Evolutionary conservation across 2,113 vertebrate genomes (phyloP), one percentile per base, ranked within the genome.

Genomic region (Chaetura pelagica): DNA sequence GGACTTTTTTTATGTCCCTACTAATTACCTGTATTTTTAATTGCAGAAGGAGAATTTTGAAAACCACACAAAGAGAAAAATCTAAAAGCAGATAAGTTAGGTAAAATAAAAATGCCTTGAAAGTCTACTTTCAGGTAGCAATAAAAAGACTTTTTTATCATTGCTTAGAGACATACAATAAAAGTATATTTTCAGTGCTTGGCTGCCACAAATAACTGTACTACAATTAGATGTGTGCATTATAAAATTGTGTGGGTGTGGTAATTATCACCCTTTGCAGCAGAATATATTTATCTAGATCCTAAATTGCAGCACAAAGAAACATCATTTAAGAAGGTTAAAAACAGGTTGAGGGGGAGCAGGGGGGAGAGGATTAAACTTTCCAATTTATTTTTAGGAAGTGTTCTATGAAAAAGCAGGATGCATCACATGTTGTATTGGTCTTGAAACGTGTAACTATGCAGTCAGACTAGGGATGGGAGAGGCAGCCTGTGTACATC

Each of bases 191-290:
- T 97, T 95, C 82, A 84, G 96, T 94, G 74, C 84, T 73, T 94
- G 86, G 71, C 72, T 96, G 93, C 94, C 91, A 87, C 92, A 97
- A 97, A 96, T 97, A 97, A 88, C 96, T 74, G 89, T 86, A 80
- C 93, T 96, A 96, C 93, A 97, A 97, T 96, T 97, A 97, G 94
- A 95, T 82, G 92, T 96, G 87, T 92, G 59, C 93, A 93, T 96
- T 96, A 95, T 96, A 97, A 97, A 97, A 95, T 86, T 61, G 87
- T 88, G 95, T 91, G 85, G 94, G 94, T 0, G 62, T 94, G 93
- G 97, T 97, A 98, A 97, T 97, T 97, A 98, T 97, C 93, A 95
- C 96, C 91, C 86, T 96, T 90, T 81, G 87, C 87, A 96, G 89
- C 79, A 96, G 91, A 94, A 97, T 95, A 86, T 97, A 97, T 97